Conservation (phyloP, 2,888 invertebrate species). For the Lithosia quadra region DNA sequence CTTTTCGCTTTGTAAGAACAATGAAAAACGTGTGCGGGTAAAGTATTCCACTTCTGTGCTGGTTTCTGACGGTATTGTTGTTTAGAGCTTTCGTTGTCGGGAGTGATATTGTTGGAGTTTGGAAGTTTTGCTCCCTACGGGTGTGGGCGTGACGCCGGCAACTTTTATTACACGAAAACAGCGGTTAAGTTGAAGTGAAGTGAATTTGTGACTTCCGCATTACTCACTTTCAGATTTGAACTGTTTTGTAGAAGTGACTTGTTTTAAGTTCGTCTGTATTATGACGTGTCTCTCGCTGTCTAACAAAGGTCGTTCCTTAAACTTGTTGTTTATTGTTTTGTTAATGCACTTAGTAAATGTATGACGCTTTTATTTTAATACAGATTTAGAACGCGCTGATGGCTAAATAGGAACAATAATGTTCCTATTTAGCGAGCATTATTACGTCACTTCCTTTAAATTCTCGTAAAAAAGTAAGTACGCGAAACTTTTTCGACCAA, state of each 20-base stretch:
- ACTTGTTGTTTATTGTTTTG: slow-evolving; percentile 22
- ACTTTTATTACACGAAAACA: slow-evolving; percentile 47
- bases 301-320: slow-evolving; percentile 40
- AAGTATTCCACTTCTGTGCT: no score
- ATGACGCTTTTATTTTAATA: neutral
- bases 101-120: slow-evolving; percentile 35
- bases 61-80: no score
- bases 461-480: neutral
- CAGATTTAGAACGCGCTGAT: neutral
- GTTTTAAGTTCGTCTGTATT: slow-evolving; percentile 21
- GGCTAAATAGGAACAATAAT: no score
- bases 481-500: neutral
- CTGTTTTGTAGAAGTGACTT: slow-evolving; percentile 30
- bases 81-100: no score
- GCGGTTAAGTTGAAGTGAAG: slow-evolving; percentile 44
- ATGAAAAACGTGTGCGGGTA: no score
- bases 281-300: slow-evolving; percentile 20
- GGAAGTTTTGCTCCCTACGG: slow-evolving; percentile 30
- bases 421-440: no score
- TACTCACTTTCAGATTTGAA: slow-evolving; percentile 32
- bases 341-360: neutral
- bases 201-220: slow-evolving; percentile 52
- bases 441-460: neutral
- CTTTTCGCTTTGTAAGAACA: no score
- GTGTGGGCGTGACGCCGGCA: slow-evolving; percentile 37